Base-by-base conservation (phyloP, 1,140 invertebrate genomes). In the Cydia fagiglandana region DNA sequence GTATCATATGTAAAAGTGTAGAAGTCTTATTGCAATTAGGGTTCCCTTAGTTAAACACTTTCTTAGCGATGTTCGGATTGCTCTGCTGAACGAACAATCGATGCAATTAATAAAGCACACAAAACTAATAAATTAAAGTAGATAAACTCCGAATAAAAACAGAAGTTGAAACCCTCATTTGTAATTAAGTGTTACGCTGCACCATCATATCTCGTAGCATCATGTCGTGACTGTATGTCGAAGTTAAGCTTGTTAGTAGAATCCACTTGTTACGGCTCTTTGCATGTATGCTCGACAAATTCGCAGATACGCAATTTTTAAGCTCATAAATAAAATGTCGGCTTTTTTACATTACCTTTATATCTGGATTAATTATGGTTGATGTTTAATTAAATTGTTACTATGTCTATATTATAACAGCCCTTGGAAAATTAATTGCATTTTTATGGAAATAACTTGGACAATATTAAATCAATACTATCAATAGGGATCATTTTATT, bases 261-360 rank as follows among this genome's bases (percentile, higher is more conserved):
- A 79, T 76, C 75, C 50, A 75, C 75, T 76, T 64, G 78, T 76
- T 76, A 79, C 73, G 75, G 50, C 17, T 30, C 30, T 20, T 50
- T 76, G 76, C 68, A 30, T 74, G 13, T 70, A 68, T 75, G 45
- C 50, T 68, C 50, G 41, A 15, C 47, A 56, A 74, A 45, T 73
- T 74, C 75, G 75, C 75, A 78, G 73, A 80, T 74, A 73, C 41
- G 64, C 66, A 77, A 70, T 74, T 24, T 61, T 20, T 20, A n/a
- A 12, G 7, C 20, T 2, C 17, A 24, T 61, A 9, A 10, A n/a
- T 4, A 20, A 47, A 2, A 15, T 47, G 17, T 61, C 2, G 9
- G 1, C 2, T 61, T n/a, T 61, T 24, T 61, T 61, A 12, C 2
- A 24, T 20, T 24, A 24, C 53, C 6, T 20, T 61, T 20, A 61